Conservation (phyloP, 2,797 vertebrate genomes). For the Falco rusticolus region DNA sequence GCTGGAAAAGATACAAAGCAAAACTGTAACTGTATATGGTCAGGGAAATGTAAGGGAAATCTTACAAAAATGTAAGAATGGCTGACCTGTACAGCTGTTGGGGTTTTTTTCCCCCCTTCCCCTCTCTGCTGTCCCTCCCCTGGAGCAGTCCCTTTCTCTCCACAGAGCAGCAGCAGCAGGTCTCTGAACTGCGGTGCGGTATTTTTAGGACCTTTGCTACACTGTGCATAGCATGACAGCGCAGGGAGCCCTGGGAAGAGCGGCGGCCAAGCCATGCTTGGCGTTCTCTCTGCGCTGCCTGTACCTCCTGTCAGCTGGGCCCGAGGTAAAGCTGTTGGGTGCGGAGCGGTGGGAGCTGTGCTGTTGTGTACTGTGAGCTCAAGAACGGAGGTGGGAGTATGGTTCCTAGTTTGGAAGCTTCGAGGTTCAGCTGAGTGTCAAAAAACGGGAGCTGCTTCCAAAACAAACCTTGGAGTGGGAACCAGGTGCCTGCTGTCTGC, state of each 20-base stretch:
- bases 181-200: not conserved
- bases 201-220: not conserved
- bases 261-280: not conserved
- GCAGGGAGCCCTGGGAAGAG: not conserved
- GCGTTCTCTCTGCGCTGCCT: not conserved
- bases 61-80: not conserved
- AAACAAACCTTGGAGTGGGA: not conserved
- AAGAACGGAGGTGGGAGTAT: not conserved
- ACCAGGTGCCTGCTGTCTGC: not conserved
- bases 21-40: not conserved
- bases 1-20: not conserved
- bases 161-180: rapidly evolving
- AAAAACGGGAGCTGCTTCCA: not conserved
- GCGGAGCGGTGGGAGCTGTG: not conserved
- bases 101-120: rapidly evolving
- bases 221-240: not conserved
- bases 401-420: not conserved
- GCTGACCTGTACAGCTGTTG: not conserved
- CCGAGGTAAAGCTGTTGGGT: not conserved
- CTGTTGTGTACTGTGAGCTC: rapidly evolving
- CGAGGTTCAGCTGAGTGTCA: not conserved
- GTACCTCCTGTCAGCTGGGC: not conserved
- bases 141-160: not conserved
- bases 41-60: not conserved
- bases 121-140: not conserved